Base-by-base conservation (phyloP, 2,113 vertebrate genomes). In the Raja brachyura region DNA sequence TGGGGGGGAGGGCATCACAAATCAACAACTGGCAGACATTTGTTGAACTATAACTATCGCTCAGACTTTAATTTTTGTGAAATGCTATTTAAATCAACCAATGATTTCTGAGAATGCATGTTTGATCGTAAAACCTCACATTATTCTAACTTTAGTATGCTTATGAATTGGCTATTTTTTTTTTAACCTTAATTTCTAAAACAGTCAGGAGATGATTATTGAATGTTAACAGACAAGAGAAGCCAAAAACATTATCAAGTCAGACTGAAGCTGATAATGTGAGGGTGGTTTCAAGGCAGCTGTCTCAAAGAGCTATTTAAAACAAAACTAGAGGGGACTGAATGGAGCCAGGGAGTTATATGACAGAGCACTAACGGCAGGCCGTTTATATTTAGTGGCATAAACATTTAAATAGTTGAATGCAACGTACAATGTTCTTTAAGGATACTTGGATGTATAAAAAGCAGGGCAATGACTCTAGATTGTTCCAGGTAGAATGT, bases 351-450 rank as follows among this genome's bases (percentile, higher is more conserved):
- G 59, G 59, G 83, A 73, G 90, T 70, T 74, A 74, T 73, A 92
- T 88, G 83, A 88, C 83, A 88, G 59, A 33, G 59, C 59, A 88
- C 31, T 56, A 88, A 66, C 63, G 83, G 13, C 59, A 31, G 59
- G 28, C 61, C 13, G 5, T 88, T 88, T 88, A 88, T 88, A 88
- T 88, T 88, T 88, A 88, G 83, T 88, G 59, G 59, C 59, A 66
- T 88, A 88, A 88, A 33, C n/a, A 63, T 88, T 88, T 88, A 88
- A 88, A 88, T 88, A 88, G 83, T 88, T 63, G 59, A 88, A 88
- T 31, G 83, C n/a, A 88, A 16, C 63, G 63, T 88, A 88, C 31
- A 88, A 63, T 88, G 13, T 88, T 88, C 83, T 63, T 48, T 63
- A 63, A 66, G 59, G 83, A 88, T 83, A 56, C 56, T 88, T 31